phyloP scores from a whole-genome alignment of 2,888 invertebrate species.

The Pollenia amentaria region DNA sequence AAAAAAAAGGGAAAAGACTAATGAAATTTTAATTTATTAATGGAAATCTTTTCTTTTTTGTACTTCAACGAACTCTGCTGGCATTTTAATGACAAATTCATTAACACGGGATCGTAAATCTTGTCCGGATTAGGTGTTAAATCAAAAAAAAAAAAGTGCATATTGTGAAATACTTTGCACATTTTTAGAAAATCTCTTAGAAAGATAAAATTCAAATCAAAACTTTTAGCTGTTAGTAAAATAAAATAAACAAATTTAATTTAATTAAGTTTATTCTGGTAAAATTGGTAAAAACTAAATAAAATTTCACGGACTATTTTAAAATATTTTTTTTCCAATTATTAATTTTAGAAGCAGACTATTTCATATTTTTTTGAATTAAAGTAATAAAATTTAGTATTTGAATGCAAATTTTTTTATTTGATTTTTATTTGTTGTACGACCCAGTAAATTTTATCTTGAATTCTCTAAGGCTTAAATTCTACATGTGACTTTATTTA shows the following conservation, averaged over 20 bases:
- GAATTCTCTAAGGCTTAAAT: neutral
- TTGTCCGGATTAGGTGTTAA: slow-evolving; percentile 26
- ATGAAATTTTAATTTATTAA: slow-evolving; percentile 43
- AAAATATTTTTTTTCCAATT: too few relatives aligned
- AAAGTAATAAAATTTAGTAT: neutral
- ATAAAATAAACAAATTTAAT: neutral
- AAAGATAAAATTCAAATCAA: neutral
- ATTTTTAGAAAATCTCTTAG: neutral
- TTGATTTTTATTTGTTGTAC: slow-evolving; percentile 15
- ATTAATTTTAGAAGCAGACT: too few relatives aligned
- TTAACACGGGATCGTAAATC: slow-evolving; percentile 50
- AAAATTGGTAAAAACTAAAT: slow-evolving; percentile 46
- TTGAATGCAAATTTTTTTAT: neutral
- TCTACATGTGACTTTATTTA: slow-evolving; percentile 14
- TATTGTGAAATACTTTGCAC: neutral
- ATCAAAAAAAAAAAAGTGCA: neutral
- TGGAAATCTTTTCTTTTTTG: slow-evolving; percentile 50
- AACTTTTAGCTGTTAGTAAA: neutral
- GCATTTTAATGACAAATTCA: slow-evolving; percentile 40
- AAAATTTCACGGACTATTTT: neutral
- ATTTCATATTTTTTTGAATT: too few relatives aligned
- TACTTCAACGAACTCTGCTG: slow-evolving; percentile 2
- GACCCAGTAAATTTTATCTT: slow-evolving; percentile 32
- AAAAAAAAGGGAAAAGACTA: neutral
- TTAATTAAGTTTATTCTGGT: slow-evolving; percentile 29